These are phyloP conservation scores for Ophion ventricosus DNA, from an alignment of 2,888 invertebrate genomes.

Conservation along the genomic window DNA sequence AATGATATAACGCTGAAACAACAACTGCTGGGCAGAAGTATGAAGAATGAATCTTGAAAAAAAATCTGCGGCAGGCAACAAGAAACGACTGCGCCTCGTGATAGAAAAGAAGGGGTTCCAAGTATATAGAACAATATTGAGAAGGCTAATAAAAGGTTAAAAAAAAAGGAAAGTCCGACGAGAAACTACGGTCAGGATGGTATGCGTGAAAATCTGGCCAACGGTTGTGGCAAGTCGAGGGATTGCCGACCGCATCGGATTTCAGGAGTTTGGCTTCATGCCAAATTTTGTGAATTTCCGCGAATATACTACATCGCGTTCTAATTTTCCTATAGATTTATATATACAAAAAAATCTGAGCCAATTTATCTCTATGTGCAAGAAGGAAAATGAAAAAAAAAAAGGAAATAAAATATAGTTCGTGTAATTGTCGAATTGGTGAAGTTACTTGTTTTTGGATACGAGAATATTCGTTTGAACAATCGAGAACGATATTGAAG, in stretches of 20 bases:
- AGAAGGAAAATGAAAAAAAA: constrained; percentile 4
- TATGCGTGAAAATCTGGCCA: constrained; percentile 39
- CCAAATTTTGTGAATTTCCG: constrained; percentile 71
- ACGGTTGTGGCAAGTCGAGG: constrained; percentile 44
- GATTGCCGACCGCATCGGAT: constrained; percentile 62
- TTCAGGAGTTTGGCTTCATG: constrained; percentile 70
- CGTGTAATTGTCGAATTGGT: constrained; percentile 7
- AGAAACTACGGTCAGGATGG: constrained; percentile 14
- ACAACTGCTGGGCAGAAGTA: no score
- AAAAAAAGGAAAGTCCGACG: constrained; percentile 5
- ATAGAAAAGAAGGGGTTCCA: constrained; percentile 18
- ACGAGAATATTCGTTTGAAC: neutral
- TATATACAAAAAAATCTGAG: constrained; percentile 51
- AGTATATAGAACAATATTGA: constrained; percentile 22
- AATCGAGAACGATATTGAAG: neutral
- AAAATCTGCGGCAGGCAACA: neutral
- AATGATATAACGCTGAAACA: no score
- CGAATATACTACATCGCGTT: constrained; percentile 66
- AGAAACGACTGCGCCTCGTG: neutral
- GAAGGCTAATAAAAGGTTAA: constrained; percentile 36
- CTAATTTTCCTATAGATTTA: constrained; percentile 68
- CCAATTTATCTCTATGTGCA: constrained; percentile 45
- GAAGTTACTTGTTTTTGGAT: neutral
- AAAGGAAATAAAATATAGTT: neutral
- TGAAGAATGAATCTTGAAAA: no score